Base-by-base conservation (phyloP, 2,888 invertebrate species). In the Drosophila austrosaltans region DNA sequence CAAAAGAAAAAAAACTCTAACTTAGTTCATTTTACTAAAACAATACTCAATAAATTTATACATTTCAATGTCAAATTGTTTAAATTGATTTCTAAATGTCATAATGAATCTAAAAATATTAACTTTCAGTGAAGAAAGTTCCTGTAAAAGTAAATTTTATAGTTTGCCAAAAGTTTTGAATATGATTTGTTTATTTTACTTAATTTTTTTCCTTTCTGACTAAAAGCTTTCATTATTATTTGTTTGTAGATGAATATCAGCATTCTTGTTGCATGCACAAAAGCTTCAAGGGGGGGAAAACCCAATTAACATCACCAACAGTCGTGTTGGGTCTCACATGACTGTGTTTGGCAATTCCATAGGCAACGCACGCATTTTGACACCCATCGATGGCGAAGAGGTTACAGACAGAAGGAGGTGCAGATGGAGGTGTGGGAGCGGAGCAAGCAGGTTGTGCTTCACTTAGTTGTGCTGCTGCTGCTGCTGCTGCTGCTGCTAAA, bases 351-450 rank as follows among this genome's bases (percentile, higher is more conserved):
- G 36, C 63, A 70, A 76, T 73, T 76, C 72, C 67, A 63, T 39
- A 73, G 71, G 63, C 84, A 81, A 28, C 70, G 61, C 89, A 88
- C 87, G 83, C 89, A 86, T 76, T 83, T 75, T 72, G 69, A 64
- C 66, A 75, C 30, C 62, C 75, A 57, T 39, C 63, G 40, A 22
- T 36, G 16, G 66, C 16, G 16, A 53, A 40, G 28, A 60, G 36
- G 53, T 48, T 20, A 32, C 28, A 36, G 36, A 36, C 10, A 36
- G 36, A 36, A 8, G 36, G 7, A 0, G 36, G 36, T 36, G 8
- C 1, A 10, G 2, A 36, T 8, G 36, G 8, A 1, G 56, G 20
- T 8, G 12, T 30, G 10, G 28, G 25, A 44, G 16, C 1, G 39
- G 22, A 36, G 30, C 36, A 36, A 36, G 42, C 59, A 30, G 25